Evolutionary conservation across 2,888 invertebrate genomes (phyloP), one percentile per base, ranked within the genome.

Genomic region (Brachyopa scutellaris): DNA sequence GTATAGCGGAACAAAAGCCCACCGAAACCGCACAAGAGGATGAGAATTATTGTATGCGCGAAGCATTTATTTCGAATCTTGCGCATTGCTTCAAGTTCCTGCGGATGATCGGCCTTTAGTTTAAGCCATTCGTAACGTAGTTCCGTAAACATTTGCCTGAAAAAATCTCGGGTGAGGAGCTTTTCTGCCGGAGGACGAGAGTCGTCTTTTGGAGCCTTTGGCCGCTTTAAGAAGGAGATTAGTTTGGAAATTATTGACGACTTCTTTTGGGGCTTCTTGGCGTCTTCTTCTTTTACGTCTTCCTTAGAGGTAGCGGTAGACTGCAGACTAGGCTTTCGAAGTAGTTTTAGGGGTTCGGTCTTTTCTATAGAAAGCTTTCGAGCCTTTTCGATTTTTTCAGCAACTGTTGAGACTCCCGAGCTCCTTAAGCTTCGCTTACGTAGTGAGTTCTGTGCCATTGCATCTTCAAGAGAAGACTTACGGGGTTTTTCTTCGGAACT

Each of bases 1-100:
- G 95, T 93, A 84, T 94, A 93, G 84, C 95, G 94, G 86, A 97
- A 97, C 86, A 95, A 91, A 53, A 97, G 92, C 0, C 95, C 97
- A 0, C 96, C 97, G 53, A 95, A 91, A 2, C 97, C 96, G 86
- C 95, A 95, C 85, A 95, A 92, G 67, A 96, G 92, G 19, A 95
- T 91, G 36, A 96, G 90, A 21, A 96, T 85, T n/a, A 96, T 88
- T 17, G 95, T 88, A 86, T 95, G 93, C 45, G 93, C 92, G 64
- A 95, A 87, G 88, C 96, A 96, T 85, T 92, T 92, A 85, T 95
- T 95, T 45, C 94, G 91, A 51, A 94, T 87, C 11, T 89, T 87
- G 55, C 90, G 90, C 11, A 95, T 92, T 84, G 91, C 91, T 1
- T 88, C 85, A 69, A 92, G 92, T 79, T 95, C 93, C 0, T 88